Base-by-base conservation (phyloP, 1,140 invertebrate genomes). In the Bombus ignitus region DNA sequence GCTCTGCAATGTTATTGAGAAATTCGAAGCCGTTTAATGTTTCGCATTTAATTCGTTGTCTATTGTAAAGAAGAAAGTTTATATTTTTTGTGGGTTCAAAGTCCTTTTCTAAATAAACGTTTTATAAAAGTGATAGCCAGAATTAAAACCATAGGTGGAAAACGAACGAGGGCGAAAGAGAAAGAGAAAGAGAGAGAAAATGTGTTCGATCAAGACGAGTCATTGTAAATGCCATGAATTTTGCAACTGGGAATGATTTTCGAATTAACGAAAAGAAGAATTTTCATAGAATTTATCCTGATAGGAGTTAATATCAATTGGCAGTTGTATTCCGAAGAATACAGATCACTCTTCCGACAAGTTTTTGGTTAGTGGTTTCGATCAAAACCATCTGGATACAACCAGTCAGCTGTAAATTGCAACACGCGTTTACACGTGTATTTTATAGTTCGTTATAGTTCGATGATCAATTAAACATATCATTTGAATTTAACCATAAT, bases 221-320 rank as follows among this genome's bases (percentile, higher is more conserved):
- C 83, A 90, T 91, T 91, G 80, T 77, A 91, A 92, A 89, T 94
- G 93, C 92, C 93, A 93, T 92, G 87, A 86, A 92, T 92, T 88
- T 91, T 91, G 88, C 81, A 87, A 90, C 87, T 79, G 88, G 87
- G 90, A 93, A 92, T 94, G 92, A 92, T 85, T 93, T 78, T 89
- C 85, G 78, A 79, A 86, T 85, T 86, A 75, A 62, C 79, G 81
- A 89, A 89, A 92, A 92, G 92, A 92, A 91, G 85, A 87, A 80
- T 76, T 86, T 72, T 77, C 82, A 74, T 91, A 87, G 74, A 53
- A 59, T 83, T 87, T 62, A 73, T 87, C 76, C 44, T n/a, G 37
- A 72, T 44, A 76, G 76, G 75, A 80, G 74, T 74, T 82, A 76
- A 86, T 72, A 81, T 74, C 81, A 66, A 85, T 87, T 71, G n/a